Conservation (phyloP, 2,113 vertebrate genomes). For the Anoura caudifer region DNA sequence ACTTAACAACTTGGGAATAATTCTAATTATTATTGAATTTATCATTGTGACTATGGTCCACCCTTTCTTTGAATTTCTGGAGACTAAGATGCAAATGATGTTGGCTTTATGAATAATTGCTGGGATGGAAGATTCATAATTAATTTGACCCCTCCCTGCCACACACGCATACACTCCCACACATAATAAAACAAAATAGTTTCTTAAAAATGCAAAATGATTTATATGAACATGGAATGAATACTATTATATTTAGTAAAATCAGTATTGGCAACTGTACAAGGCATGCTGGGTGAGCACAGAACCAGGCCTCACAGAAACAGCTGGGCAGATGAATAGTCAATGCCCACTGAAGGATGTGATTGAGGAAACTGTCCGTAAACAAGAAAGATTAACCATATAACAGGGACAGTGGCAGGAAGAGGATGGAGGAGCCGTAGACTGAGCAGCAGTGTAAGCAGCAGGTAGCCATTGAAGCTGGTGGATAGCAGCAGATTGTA, state of each 20-base stretch:
- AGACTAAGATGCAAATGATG: slow-evolving; percentile 74
- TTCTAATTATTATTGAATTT: slow-evolving; percentile 80
- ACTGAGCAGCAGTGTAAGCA: neutral
- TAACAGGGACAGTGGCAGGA: neutral
- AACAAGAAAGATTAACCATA: neutral
- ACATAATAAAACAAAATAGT: slow-evolving; percentile 7
- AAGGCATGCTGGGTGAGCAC: neutral
- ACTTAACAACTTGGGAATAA: slow-evolving; percentile 79
- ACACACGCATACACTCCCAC: neutral
- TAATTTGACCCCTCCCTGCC: slow-evolving; percentile 60
- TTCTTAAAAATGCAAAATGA: slow-evolving; percentile 2
- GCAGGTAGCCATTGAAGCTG: neutral
- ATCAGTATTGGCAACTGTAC: neutral
- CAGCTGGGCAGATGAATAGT: neutral
- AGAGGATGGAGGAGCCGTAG: neutral
- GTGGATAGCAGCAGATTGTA: neutral
- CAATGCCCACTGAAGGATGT: neutral
- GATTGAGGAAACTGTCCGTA: neutral
- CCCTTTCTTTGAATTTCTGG: slow-evolving; percentile 74
- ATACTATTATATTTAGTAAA: neutral
- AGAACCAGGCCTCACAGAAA: neutral
- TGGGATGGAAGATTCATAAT: slow-evolving; percentile 75
- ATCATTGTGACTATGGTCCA: slow-evolving; percentile 57
- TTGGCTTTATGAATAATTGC: slow-evolving; percentile 77
- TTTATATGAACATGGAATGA: slow-evolving; percentile 10